A percentile compares a stretch with the other conserved stretches of the same genome.
These are phyloP conservation scores for Dilophus febrilis DNA, from an alignment of 2,888 invertebrate species.

Conservation along the genomic window DNA sequence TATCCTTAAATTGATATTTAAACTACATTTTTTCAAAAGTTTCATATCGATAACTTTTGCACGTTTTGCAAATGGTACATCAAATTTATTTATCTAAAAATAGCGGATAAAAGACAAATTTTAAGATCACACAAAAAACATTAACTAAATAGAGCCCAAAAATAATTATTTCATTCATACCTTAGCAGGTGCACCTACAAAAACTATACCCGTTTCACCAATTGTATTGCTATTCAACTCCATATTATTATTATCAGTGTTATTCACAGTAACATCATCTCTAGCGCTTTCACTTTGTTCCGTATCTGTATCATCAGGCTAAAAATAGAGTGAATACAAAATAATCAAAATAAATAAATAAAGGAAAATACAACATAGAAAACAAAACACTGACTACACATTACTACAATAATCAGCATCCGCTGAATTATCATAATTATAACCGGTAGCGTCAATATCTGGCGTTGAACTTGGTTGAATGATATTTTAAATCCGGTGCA, in stretches of 20 bases:
- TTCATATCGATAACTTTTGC: constrained; percentile 81
- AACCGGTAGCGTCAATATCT: constrained; percentile 27
- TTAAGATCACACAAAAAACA: constrained; percentile 1
- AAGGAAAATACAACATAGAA: too few relatives aligned
- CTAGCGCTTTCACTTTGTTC: constrained; percentile 21
- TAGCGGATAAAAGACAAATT: too few relatives aligned
- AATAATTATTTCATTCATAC: constrained; percentile 11
- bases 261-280: constrained; percentile 17
- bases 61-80: constrained; percentile 62
- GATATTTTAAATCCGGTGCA: constrained; percentile 16
- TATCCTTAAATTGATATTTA: constrained; percentile 32
- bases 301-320: constrained; percentile 12
- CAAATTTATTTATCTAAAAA: constrained; percentile 46
- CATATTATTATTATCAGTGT: too few relatives aligned
- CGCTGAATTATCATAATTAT: constrained; percentile 37
- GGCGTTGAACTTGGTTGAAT: background rate
- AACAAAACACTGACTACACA: constrained; percentile 15
- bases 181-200: constrained; percentile 47
- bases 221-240: constrained; percentile 17
- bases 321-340: constrained; percentile 14
- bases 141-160: too few relatives aligned
- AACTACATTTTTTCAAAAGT: constrained; percentile 58
- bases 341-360: too few relatives aligned
- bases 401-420: constrained; percentile 36
- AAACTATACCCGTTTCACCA: constrained; percentile 34